Evolutionary conservation across 1,140 invertebrate genomes (phyloP).

Genomic region (Luehdorfia chinensis): DNA sequence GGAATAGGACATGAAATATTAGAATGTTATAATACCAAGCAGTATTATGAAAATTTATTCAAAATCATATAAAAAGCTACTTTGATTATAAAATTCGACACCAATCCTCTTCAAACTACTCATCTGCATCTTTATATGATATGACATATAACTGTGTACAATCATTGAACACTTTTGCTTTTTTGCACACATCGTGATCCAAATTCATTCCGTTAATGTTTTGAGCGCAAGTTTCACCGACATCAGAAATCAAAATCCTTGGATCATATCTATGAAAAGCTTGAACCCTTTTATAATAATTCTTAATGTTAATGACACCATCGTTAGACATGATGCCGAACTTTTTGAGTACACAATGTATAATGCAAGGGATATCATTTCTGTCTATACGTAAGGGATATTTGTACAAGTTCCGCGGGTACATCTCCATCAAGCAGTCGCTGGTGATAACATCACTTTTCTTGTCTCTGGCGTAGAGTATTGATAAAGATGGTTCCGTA

Average conservation of each 20-base stretch:
- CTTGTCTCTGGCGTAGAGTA: constrained; percentile 57
- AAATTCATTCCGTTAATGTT: constrained; percentile 67
- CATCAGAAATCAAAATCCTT: constrained; percentile 65
- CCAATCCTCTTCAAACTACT: constrained; percentile 22
- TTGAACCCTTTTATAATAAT: constrained; percentile 60
- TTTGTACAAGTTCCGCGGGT: constrained; percentile 60
- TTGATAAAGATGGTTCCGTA: constrained; percentile 57
- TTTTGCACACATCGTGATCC: constrained; percentile 65
- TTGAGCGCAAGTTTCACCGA: constrained; percentile 61
- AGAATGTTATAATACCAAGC: no score
- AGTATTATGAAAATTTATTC: constrained; percentile 3
- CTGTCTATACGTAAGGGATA: constrained; percentile 58
- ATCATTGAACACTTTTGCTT: constrained; percentile 68
- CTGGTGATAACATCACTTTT: constrained; percentile 54
- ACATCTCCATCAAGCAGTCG: constrained; percentile 64
- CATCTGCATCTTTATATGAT: constrained; percentile 47
- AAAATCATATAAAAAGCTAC: constrained; percentile 1
- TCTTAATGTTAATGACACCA: constrained; percentile 58
- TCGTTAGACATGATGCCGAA: constrained; percentile 69
- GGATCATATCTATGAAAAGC: constrained; percentile 65
- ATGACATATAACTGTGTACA: constrained; percentile 68
- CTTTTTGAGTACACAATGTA: constrained; percentile 65
- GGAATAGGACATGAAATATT: no score
- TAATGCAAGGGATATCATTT: constrained; percentile 63
- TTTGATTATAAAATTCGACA: no score